These are phyloP conservation scores for Hypanus sabinus DNA, from an alignment of 2,113 vertebrate species.

Conservation along the genomic window DNA sequence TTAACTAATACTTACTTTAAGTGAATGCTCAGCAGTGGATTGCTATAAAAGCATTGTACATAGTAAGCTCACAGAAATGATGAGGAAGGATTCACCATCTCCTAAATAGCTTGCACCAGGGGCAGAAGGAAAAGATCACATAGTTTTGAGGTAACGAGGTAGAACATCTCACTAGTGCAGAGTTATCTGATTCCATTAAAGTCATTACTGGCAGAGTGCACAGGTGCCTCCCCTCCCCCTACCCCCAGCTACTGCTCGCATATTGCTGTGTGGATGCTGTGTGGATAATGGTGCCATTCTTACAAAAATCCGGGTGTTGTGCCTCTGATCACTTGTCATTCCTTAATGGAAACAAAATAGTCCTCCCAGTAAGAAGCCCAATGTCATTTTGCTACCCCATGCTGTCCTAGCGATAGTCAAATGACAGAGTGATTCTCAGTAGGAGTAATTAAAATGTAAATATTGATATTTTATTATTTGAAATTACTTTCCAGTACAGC, in stretches of 20 bases:
- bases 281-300: constrained; percentile 55
- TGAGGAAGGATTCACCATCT: constrained; percentile 8
- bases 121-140: constrained; percentile 25
- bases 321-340: constrained; percentile 73
- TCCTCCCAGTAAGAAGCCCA: constrained; percentile 65
- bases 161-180: constrained; percentile 28
- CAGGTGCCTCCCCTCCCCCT: background rate
- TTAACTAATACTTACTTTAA: constrained; percentile 7
- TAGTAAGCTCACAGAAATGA: background rate
- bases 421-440: constrained; percentile 76
- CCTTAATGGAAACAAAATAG: constrained; percentile 80
- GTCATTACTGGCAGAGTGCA: constrained; percentile 31
- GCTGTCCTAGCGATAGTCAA: constrained; percentile 72
- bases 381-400: constrained; percentile 72
- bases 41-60: background rate
- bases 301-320: constrained; percentile 65
- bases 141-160: constrained; percentile 33
- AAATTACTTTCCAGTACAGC: constrained; percentile 92
- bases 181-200: constrained; percentile 37
- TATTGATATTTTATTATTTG: constrained; percentile 99
- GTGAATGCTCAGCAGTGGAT: background rate
- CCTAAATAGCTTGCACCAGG: constrained; percentile 28
- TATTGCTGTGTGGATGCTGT: constrained; percentile 23
- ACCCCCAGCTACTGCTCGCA: background rate
- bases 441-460: constrained; percentile 99